Base-by-base conservation (phyloP, 2,888 invertebrate species). In the Drosophila quinaria region DNA sequence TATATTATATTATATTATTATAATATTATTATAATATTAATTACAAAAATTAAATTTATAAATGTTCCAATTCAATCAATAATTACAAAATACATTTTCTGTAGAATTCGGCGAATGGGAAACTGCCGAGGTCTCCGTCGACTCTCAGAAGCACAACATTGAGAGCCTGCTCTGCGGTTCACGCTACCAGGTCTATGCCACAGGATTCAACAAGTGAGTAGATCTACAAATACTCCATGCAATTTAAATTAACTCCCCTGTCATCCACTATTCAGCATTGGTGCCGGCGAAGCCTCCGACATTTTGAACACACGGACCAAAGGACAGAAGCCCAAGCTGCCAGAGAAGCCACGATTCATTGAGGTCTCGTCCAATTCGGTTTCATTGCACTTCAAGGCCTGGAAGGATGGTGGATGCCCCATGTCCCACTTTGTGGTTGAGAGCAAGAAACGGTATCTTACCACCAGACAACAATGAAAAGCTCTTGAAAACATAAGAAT, bases 351-450 rank as follows among this genome's bases (percentile, higher is more conserved):
- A 4, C 95, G 97, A 92, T 97, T 98, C 92, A 96, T 99, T 91
- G 97, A 97, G 91, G 97, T 97, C 1, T 97, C 97, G 29, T 96
- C 97, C n/a, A 97, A 97, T 75, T 98, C 97, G 81, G 97, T 98
- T 55, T 97, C 97, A 2, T 94, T 99, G 75, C 98, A 98, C 91
- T 95, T 99, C 81, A 96, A 96, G 89, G 96, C 98, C 73, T 99
- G 98, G 98, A 96, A 96, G 68, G 97, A 97, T 92, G 98, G 98
- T 61, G 98, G 98, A 69, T 99, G 98, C 92, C 97, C 98, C 17
- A 98, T 99, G 97, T 95, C 96, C 75, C 97, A 98, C 92, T 98
- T 98, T 92, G 98, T 98, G 74, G 97, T 98, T 54, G 98, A 98
- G 93, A 97, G 98, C 92, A 97, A 97, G 93, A 97, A 97, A 93